Percentiles rank a stretch among this genome's conserved stretches.
phyloP scores from a whole-genome alignment of 2,113 vertebrate species.

The Hassar affinis region DNA sequence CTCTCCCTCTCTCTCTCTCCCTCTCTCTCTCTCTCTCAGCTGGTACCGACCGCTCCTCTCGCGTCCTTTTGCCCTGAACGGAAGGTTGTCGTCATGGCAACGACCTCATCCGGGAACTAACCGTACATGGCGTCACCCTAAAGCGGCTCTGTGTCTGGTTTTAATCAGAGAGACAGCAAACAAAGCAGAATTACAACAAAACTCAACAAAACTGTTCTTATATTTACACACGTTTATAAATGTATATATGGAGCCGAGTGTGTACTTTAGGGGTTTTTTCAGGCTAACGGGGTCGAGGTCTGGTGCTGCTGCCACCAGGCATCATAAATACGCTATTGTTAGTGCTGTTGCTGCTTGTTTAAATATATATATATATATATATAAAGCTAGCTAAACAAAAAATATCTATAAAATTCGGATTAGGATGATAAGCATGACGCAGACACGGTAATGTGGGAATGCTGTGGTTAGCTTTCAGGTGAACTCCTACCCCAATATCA shows the following conservation, averaged over 20 bases:
- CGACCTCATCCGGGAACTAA: conserved; percentile 63
- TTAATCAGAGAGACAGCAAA: background rate
- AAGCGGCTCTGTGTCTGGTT: background rate
- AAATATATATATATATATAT: too few relatives aligned
- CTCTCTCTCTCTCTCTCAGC: background rate
- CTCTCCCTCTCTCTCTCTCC: too few relatives aligned
- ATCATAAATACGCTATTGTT: background rate
- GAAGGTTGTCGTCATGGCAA: conserved; percentile 76
- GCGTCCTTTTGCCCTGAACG: conserved; percentile 58
- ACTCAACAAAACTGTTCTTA: background rate
- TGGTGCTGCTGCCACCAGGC: background rate
- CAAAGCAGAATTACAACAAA: background rate
- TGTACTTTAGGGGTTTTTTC: background rate
- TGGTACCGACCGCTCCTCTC: conserved; percentile 15
- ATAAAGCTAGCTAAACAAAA: too few relatives aligned
- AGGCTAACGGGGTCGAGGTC: background rate
- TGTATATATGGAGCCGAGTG: too few relatives aligned
- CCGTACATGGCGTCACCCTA: conserved; percentile 43
- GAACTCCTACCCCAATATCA: too few relatives aligned
- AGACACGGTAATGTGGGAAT: background rate
- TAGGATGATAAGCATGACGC: conserved; percentile 44
- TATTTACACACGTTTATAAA: background rate
- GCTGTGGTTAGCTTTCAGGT: too few relatives aligned
- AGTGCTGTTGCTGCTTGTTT: background rate
- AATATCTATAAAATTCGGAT: background rate